phyloP scores from a whole-genome alignment of 2,113 vertebrate species.

The Amia ocellicauda region DNA sequence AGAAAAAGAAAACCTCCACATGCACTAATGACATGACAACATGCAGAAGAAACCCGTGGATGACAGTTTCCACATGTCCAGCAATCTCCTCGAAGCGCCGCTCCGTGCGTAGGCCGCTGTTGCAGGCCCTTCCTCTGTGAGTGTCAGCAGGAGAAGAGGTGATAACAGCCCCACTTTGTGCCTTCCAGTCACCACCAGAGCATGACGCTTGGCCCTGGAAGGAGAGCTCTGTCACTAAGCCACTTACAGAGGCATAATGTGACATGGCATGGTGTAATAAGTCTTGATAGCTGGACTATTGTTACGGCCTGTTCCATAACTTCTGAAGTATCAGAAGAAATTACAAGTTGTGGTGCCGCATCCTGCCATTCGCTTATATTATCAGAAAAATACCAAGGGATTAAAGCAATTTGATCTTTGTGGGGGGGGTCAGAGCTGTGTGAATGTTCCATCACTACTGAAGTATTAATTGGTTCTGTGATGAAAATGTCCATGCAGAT shows the following conservation, averaged over 20 bases:
- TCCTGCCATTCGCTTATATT: too few relatives aligned
- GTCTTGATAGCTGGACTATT: conserved; percentile 23
- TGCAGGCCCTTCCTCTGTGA: conserved; percentile 23
- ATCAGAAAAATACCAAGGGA: too few relatives aligned
- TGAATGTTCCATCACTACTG: too few relatives aligned
- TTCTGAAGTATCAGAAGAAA: not conserved
- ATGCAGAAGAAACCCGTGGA: conserved; percentile 26
- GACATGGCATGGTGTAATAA: conserved; percentile 25
- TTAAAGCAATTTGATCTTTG: too few relatives aligned
- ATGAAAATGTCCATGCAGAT: too few relatives aligned
- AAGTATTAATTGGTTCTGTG: too few relatives aligned
- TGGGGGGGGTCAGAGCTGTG: too few relatives aligned
- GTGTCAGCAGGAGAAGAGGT: conserved; percentile 12
- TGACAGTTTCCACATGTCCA: conserved; percentile 26
- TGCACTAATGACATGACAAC: conserved; percentile 16
- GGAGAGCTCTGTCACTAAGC: too few relatives aligned
- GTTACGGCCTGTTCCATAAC: not conserved
- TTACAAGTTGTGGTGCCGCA: too few relatives aligned
- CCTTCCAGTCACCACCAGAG: not conserved
- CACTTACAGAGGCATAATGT: conserved; percentile 6
- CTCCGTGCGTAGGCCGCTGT: conserved; percentile 10
- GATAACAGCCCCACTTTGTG: not conserved
- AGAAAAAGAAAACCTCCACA: too few relatives aligned
- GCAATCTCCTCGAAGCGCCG: not conserved
- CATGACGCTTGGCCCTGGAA: too few relatives aligned